phyloP scores from a whole-genome alignment of 2,888 invertebrate species.

The Corbicula japonica region DNA sequence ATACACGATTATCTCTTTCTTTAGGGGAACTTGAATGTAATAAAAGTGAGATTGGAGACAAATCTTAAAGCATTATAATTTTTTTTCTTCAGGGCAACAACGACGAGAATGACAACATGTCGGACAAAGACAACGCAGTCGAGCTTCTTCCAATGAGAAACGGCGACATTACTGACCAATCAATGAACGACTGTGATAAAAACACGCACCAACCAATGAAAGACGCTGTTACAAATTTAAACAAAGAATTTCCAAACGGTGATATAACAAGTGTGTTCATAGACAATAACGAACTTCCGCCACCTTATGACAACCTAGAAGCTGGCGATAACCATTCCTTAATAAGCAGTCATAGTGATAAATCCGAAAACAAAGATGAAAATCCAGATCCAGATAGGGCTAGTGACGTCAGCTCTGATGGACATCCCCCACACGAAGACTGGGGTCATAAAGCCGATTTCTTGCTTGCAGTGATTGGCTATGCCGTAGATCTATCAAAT shows the following conservation, averaged over 20 bases:
- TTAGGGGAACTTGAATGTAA: too few relatives aligned
- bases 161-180: constrained; percentile 22
- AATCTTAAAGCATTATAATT: too few relatives aligned
- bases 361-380: constrained; percentile 50
- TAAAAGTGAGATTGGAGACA: too few relatives aligned
- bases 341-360: constrained; percentile 61
- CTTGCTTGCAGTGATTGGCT: constrained; percentile 98
- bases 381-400: constrained; percentile 47
- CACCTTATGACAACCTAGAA: constrained; percentile 57
- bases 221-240: constrained; percentile 7
- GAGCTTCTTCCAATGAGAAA: constrained; percentile 64
- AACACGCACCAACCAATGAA: constrained; percentile 38
- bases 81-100: too few relatives aligned
- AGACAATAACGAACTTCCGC: constrained; percentile 50
- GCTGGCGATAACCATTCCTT: constrained; percentile 62
- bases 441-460: constrained; percentile 98
- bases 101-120: constrained; percentile 54
- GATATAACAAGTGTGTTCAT: constrained; percentile 36
- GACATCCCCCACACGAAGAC: constrained; percentile 89
- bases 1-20: too few relatives aligned
- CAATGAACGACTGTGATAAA: constrained; percentile 39
- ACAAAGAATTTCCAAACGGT: constrained; percentile 51
- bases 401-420: constrained; percentile 30
- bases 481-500: constrained; percentile 98
- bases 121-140: constrained; percentile 52